Evolutionary conservation across 2,797 vertebrate species (phyloP).

Genomic region (Macropus fuliginosus): DNA sequence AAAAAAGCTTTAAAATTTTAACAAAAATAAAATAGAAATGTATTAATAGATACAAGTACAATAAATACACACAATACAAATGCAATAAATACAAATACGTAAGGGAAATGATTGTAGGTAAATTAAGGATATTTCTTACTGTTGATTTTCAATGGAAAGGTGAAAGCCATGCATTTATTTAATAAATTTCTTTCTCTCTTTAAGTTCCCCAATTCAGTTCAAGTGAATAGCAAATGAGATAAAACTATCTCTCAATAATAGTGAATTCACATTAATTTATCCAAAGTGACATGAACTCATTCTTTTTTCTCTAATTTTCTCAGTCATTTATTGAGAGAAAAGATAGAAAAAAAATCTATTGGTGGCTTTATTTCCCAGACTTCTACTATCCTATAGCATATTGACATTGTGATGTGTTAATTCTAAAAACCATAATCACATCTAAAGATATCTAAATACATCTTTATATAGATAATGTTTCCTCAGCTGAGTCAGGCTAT

Average conservation of each 20-base stretch:
- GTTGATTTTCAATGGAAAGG: background rate
- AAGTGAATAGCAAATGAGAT: background rate
- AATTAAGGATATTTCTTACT: background rate
- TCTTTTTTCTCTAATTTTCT: background rate
- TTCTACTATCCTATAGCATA: background rate
- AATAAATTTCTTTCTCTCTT: background rate
- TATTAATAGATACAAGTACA: background rate
- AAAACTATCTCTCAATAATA: background rate
- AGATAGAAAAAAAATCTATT: background rate
- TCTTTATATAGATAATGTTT: fast-evolving
- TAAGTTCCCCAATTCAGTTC: background rate
- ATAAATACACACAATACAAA: too few relatives aligned
- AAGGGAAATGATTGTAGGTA: background rate
- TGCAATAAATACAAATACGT: background rate
- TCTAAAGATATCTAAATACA: background rate
- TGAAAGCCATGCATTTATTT: background rate
- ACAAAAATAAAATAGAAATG: background rate
- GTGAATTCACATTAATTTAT: background rate
- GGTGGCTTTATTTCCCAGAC: background rate
- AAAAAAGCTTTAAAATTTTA: background rate
- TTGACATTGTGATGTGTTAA: conserved; percentile 2
- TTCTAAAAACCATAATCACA: conserved; percentile 32
- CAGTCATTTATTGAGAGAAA: background rate
- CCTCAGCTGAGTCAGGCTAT: conserved; percentile 7
- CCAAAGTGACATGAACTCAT: background rate